Evolutionary conservation across 2,888 invertebrate genomes (phyloP).

Genomic region (Oligia latruncula): DNA sequence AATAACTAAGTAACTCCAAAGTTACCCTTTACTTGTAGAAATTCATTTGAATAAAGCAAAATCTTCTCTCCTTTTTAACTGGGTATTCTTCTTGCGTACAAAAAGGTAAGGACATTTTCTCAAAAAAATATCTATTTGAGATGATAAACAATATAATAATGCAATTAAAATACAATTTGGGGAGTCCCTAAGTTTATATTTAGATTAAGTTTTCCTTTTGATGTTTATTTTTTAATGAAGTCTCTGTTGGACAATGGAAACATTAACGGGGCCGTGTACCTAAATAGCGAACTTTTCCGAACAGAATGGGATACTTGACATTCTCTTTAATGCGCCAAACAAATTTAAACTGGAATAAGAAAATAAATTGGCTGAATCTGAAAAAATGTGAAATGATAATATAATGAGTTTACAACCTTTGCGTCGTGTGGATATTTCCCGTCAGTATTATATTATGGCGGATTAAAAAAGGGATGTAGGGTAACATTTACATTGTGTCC

Average conservation of each 20-base stretch:
- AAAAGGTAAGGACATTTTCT: slow-evolving; percentile 20
- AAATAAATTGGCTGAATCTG: slow-evolving; percentile 36
- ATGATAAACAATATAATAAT: slow-evolving; percentile 33
- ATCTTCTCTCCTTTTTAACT: slow-evolving; percentile 22
- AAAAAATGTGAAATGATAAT: slow-evolving; percentile 13
- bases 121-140: slow-evolving; percentile 14
- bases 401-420: slow-evolving; percentile 29
- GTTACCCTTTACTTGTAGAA: slow-evolving; percentile 27
- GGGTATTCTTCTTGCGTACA: not conserved
- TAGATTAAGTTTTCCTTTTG: slow-evolving; percentile 39
- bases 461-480: slow-evolving; percentile 18
- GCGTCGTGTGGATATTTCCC: slow-evolving; percentile 9
- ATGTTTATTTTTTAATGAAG: slow-evolving; percentile 57
- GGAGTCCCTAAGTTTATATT: slow-evolving; percentile 24
- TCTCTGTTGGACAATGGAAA: slow-evolving; percentile 37
- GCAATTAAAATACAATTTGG: slow-evolving; percentile 42
- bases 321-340: slow-evolving; percentile 40
- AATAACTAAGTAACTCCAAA: slow-evolving; percentile 32
- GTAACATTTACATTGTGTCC: slow-evolving; percentile 26
- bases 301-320: slow-evolving; percentile 38
- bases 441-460: not conserved
- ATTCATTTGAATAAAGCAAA: slow-evolving; percentile 35
- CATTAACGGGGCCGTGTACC: slow-evolving; percentile 29
- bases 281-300: slow-evolving; percentile 40
- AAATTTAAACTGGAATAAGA: slow-evolving; percentile 43